Evolutionary conservation across 1,140 invertebrate species (phyloP).

Genomic region (Leptinotarsa undecemlineata): DNA sequence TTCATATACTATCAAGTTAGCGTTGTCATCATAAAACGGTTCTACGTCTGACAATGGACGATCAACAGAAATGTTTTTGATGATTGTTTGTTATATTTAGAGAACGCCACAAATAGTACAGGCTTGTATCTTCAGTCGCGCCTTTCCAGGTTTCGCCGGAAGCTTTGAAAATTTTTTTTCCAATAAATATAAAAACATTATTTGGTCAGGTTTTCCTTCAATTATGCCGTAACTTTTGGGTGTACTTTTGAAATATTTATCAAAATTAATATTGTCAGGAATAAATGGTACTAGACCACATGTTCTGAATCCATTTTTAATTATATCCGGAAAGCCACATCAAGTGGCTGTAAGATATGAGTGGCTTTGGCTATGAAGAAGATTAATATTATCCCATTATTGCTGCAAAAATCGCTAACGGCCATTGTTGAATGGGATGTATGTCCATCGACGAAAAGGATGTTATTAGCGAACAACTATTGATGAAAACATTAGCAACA

Average conservation of each 20-base stretch:
- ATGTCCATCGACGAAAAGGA: neutral
- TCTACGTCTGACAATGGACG: too few relatives aligned
- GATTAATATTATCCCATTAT: conserved; percentile 36
- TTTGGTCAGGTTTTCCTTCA: too few relatives aligned
- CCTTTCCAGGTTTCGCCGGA: too few relatives aligned
- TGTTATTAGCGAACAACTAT: neutral
- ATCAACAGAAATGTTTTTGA: too few relatives aligned
- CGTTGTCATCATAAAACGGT: too few relatives aligned
- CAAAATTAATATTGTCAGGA: conserved; percentile 20
- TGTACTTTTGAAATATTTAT: neutral
- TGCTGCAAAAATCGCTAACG: conserved; percentile 28
- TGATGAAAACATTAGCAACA: neutral
- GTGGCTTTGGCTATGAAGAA: conserved; percentile 33
- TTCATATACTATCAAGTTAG: too few relatives aligned
- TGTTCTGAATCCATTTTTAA: conserved; percentile 41
- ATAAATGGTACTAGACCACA: conserved; percentile 41
- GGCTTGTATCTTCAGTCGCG: too few relatives aligned
- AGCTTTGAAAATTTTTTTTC: too few relatives aligned
- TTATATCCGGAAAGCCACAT: conserved; percentile 23
- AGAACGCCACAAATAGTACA: too few relatives aligned
- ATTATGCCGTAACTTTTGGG: too few relatives aligned
- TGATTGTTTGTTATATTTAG: too few relatives aligned
- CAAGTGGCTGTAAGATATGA: conserved; percentile 32
- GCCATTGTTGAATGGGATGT: neutral
- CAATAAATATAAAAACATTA: too few relatives aligned